Percentiles rank a stretch among this genome's conserved stretches.
Conservation (phyloP, 2,888 invertebrate species). For the Athalia circularis region DNA sequence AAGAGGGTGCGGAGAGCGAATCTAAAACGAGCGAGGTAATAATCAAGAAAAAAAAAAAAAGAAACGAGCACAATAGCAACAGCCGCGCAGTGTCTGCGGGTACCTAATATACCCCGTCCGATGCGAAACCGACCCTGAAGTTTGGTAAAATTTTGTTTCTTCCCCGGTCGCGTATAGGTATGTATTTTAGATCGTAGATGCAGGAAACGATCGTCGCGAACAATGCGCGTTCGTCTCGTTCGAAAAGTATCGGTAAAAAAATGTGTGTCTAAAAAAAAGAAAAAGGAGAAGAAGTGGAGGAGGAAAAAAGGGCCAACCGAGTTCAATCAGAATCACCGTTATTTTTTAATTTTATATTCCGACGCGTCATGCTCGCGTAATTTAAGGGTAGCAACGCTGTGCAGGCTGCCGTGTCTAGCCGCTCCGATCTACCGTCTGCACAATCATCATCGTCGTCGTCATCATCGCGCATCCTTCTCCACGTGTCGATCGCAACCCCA, state of each 20-base stretch:
- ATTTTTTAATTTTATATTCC: constrained; percentile 57
- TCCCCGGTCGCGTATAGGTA: not conserved
- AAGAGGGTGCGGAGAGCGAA: too few species aligned
- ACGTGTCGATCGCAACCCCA: too few species aligned
- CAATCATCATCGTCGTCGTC: not conserved
- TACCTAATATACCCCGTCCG: constrained; percentile 26
- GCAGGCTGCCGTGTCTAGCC: constrained; percentile 13
- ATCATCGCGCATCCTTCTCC: not conserved
- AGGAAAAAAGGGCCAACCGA: constrained; percentile 11
- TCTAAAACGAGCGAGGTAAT: not conserved
- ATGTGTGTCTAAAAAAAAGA: constrained; percentile 6
- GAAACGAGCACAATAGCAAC: constrained; percentile 17
- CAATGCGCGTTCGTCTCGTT: too few species aligned
- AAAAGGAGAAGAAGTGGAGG: not conserved
- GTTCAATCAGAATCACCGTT: constrained; percentile 56
- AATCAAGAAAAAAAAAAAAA: constrained; percentile 10
- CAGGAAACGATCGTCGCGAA: constrained; percentile 27
- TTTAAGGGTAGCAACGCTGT: constrained; percentile 54
- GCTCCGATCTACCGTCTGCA: not conserved
- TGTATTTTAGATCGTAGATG: not conserved
- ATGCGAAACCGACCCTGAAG: constrained; percentile 15
- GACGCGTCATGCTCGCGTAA: constrained; percentile 65
- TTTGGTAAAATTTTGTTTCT: constrained; percentile 1
- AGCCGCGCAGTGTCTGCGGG: constrained; percentile 3
- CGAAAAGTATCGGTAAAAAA: too few species aligned